These are phyloP conservation scores for Pocillopora meandrina DNA, from an alignment of 92 coral and sea anemone genomes.

Conservation along the genomic window DNA sequence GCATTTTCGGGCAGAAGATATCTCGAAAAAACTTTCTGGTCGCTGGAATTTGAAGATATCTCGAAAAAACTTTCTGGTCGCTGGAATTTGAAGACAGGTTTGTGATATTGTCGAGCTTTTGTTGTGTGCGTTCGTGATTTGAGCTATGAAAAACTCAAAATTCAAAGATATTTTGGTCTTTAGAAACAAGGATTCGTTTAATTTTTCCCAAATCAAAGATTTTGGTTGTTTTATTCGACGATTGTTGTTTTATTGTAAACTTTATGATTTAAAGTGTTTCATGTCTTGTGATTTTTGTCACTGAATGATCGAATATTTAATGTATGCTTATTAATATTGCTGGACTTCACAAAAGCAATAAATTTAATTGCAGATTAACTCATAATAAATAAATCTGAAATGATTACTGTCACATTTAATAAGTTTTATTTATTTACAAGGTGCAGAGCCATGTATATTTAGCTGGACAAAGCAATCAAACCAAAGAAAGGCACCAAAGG, in stretches of 20 bases:
- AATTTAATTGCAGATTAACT: conserved; percentile 7
- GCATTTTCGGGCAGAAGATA: conserved; percentile 48
- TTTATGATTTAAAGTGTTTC: neutral
- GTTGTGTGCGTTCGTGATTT: too few species aligned
- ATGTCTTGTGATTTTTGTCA: neutral
- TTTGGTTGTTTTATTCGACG: neutral
- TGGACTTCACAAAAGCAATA: neutral
- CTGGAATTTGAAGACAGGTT: too few species aligned
- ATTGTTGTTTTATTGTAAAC: neutral
- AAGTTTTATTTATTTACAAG: neutral
- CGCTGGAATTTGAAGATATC: too few species aligned
- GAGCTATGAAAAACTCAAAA: too few species aligned
- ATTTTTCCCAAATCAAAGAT: too few species aligned
- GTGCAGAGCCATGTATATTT: conserved; percentile 33
- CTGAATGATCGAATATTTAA: neutral
- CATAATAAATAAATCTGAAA: too few species aligned
- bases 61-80: too few species aligned
- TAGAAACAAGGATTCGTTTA: too few species aligned
- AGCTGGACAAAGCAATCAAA: conserved; percentile 8
- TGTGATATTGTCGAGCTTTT: neutral
- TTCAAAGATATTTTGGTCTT: too few species aligned
- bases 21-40: too few species aligned
- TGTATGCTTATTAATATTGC: neutral
- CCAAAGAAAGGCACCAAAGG: conserved; percentile 27
- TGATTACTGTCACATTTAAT: neutral